Conservation (phyloP, 2,113 vertebrate species). For the Psammodynastes pulverulentus region DNA sequence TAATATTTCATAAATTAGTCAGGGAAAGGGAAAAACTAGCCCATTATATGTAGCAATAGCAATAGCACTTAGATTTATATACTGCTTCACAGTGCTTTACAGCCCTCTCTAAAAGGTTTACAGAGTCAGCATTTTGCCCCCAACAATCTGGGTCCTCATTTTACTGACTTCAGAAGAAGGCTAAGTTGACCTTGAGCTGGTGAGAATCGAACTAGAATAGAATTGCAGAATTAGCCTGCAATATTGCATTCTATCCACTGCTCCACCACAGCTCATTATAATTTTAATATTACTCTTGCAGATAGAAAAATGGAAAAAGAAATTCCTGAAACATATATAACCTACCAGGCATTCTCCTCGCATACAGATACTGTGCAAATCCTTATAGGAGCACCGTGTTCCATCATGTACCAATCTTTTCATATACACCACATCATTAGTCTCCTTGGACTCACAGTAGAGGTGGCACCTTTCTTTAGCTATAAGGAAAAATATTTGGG, state of each 20-base stretch:
- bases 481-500: slow-evolving; percentile 51
- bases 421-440: slow-evolving; percentile 84
- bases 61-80: not conserved
- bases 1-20: not conserved
- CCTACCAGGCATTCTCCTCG: slow-evolving; percentile 90
- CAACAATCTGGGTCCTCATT: not conserved
- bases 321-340: not conserved
- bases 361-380: slow-evolving; percentile 91
- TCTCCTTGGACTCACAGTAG: slow-evolving; percentile 90
- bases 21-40: not conserved
- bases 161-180: not conserved
- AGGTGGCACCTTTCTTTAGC: slow-evolving; percentile 92
- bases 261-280: not conserved
- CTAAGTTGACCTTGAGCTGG: not conserved
- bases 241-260: not conserved
- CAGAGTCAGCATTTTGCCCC: not conserved
- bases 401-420: slow-evolving; percentile 86
- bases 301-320: not conserved
- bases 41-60: not conserved
- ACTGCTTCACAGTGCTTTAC: not conserved
- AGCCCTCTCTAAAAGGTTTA: not conserved
- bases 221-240: not conserved
- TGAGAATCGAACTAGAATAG: not conserved
- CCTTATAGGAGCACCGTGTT: slow-evolving; percentile 95
- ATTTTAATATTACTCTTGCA: not conserved